These are phyloP conservation scores for Ceriagrion tenellum DNA, from an alignment of 2,888 invertebrate genomes.

Conservation along the genomic window DNA sequence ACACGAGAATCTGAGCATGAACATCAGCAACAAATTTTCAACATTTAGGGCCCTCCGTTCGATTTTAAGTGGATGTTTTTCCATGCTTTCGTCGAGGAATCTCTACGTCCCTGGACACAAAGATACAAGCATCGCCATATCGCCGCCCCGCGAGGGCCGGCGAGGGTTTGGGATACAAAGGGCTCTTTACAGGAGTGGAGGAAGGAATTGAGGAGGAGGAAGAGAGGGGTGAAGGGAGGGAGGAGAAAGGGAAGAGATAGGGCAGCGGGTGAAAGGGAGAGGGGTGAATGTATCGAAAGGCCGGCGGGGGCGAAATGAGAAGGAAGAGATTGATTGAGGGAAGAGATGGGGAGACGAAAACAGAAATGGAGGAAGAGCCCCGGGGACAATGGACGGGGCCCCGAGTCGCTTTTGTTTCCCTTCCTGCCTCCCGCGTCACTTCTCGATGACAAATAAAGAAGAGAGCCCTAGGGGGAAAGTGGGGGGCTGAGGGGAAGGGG, in stretches of 20 bases:
- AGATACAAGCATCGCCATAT: no score
- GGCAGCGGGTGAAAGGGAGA: background rate
- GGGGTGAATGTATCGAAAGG: background rate
- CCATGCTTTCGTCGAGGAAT: no score
- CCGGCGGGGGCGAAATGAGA: background rate
- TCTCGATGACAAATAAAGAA: background rate
- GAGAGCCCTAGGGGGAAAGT: background rate
- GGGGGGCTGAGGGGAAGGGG: background rate
- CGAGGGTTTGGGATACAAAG: background rate
- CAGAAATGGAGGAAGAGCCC: background rate
- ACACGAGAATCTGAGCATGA: no score
- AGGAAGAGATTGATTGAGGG: background rate
- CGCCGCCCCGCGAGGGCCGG: background rate
- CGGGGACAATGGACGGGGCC: background rate
- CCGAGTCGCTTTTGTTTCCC: background rate
- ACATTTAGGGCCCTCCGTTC: no score
- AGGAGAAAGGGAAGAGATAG: background rate
- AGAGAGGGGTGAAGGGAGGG: background rate
- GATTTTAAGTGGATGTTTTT: no score
- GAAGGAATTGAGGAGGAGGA: background rate
- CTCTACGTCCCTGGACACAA: no score
- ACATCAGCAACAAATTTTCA: no score
- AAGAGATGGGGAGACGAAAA: background rate
- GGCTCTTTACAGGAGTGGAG: background rate
- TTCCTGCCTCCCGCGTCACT: background rate